A percentile compares a stretch with the other conserved stretches of the same genome.
Conservation (phyloP, 2,113 vertebrate genomes). For the Spermophilus dauricus region DNA sequence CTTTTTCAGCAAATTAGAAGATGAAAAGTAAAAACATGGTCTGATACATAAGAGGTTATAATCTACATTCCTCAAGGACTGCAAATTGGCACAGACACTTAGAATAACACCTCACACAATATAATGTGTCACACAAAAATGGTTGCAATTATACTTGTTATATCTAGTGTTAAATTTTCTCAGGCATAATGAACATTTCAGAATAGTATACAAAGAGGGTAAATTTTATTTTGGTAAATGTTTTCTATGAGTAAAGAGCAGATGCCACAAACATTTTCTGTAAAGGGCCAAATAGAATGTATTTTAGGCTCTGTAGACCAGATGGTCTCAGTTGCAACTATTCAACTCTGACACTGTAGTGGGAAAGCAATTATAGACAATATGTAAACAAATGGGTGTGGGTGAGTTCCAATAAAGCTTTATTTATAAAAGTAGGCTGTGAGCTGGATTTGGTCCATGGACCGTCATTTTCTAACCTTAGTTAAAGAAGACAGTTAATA, state of each 20-base stretch:
- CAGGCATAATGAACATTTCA: neutral
- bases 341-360: neutral
- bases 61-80: neutral
- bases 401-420: neutral
- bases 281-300: neutral
- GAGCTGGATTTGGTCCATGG: neutral
- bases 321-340: neutral
- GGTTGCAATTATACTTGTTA: neutral
- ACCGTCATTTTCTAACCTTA: neutral
- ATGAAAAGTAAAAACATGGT: neutral
- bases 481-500: neutral
- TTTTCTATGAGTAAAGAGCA: neutral
- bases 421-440: neutral
- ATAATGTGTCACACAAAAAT: neutral
- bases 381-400: neutral
- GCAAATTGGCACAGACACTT: constrained; percentile 1
- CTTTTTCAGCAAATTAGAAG: neutral
- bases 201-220: neutral
- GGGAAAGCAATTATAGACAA: neutral
- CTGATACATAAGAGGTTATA: neutral
- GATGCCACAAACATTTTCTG: neutral
- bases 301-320: neutral
- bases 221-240: neutral
- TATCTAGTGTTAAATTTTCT: neutral
- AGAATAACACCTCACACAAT: neutral